Percentiles rank a stretch among this genome's conserved stretches.
Evolutionary conservation across 2,113 vertebrate genomes (phyloP).

Genomic region (Cavia porcellus): DNA sequence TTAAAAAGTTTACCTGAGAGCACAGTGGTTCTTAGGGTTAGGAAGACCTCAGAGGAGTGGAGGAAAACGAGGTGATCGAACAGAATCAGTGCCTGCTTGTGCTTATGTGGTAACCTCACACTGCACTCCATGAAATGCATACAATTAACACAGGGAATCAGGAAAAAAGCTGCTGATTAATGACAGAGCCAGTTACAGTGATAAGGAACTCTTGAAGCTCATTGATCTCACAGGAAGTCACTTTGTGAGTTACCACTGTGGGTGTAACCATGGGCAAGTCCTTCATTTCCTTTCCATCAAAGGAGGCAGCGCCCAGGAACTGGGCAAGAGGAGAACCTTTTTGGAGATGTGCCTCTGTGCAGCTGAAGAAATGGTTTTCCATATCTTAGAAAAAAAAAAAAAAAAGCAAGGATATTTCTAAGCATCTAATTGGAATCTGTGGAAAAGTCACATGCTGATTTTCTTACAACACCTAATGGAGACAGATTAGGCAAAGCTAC

Average conservation of each 20-base stretch:
- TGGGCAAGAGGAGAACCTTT: not conserved
- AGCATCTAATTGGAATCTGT: slow-evolving; percentile 77
- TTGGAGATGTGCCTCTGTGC: not conserved
- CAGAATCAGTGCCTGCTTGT: too few relatives aligned
- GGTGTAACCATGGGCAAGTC: not conserved
- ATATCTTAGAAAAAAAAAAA: not conserved
- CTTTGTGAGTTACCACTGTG: not conserved
- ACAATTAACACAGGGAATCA: not conserved
- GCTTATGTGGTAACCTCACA: too few relatives aligned
- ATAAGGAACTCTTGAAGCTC: not conserved
- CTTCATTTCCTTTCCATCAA: not conserved
- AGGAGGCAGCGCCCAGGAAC: not conserved
- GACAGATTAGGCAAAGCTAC: slow-evolving; percentile 83
- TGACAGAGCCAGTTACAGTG: not conserved
- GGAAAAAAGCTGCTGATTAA: not conserved
- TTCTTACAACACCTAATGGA: slow-evolving; percentile 83
- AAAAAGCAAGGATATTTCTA: slow-evolving; percentile 70
- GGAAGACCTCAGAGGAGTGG: too few relatives aligned
- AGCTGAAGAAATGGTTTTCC: not conserved
- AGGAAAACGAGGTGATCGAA: not conserved
- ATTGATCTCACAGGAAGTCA: not conserved
- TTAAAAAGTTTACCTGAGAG: not conserved
- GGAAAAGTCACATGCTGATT: slow-evolving; percentile 75
- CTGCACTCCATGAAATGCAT: too few relatives aligned
- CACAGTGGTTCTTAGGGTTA: not conserved